Conservation (phyloP, 1,140 invertebrate genomes). For the Teleogryllus occipitalis region DNA sequence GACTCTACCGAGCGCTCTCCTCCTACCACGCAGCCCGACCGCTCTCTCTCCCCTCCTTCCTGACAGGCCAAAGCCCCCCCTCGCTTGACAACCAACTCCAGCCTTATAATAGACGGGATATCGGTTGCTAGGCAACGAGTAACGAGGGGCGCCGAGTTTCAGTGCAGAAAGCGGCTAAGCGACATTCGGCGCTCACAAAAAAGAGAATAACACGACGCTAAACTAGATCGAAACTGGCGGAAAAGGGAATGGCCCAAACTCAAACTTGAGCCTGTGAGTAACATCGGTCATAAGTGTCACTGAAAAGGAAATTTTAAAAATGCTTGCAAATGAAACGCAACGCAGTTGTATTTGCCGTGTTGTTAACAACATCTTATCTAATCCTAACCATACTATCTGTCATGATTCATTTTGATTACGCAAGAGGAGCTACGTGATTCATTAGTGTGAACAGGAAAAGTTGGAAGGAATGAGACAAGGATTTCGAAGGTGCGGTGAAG, state of each 20-base stretch:
- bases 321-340: not conserved
- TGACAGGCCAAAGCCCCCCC: not conserved
- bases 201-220: not conserved
- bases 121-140: constrained; percentile 3
- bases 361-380: no score
- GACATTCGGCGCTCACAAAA: not conserved
- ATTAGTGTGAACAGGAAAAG: no score
- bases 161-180: not conserved
- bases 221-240: not conserved
- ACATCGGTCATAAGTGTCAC: not conserved
- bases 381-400: no score
- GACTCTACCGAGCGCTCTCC: not conserved
- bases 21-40: not conserved
- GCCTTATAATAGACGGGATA: constrained; percentile 4
- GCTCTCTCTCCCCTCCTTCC: not conserved
- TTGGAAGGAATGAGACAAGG: no score
- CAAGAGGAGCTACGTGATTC: no score
- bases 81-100: not conserved
- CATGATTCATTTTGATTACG: no score
- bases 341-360: no score
- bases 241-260: not conserved
- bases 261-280: not conserved
- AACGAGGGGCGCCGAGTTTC: not conserved
- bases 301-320: not conserved
- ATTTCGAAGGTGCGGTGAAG: no score